These are phyloP conservation scores for Casuarius casuarius DNA, from an alignment of 2,113 vertebrate species.

Conservation along the genomic window DNA sequence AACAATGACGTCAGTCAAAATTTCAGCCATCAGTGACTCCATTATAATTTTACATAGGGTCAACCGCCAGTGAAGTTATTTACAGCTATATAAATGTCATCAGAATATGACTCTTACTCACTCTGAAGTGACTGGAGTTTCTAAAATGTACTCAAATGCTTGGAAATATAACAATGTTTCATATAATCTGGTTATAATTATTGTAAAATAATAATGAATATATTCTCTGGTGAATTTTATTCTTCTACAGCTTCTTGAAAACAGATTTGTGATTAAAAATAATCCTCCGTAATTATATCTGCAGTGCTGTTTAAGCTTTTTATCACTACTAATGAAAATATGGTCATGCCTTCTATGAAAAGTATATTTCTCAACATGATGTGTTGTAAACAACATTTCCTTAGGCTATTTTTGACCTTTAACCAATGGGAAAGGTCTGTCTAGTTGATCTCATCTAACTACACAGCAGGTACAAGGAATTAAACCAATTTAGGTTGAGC, in stretches of 20 bases:
- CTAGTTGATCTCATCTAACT: constrained; percentile 83
- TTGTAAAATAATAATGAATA: constrained; percentile 16
- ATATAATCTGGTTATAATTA: neutral
- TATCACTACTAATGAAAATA: constrained; percentile 49
- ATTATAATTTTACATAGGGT: neutral
- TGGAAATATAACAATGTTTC: neutral
- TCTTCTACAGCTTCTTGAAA: neutral
- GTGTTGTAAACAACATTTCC: constrained; percentile 71
- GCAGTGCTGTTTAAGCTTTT: neutral
- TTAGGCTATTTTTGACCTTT: constrained; percentile 82
- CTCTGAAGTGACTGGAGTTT: neutral
- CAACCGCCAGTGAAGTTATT: neutral
- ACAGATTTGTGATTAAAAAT: constrained; percentile 26
- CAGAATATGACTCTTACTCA: neutral
- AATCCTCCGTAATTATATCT: neutral
- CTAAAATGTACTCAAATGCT: neutral
- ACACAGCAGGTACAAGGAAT: constrained; percentile 69
- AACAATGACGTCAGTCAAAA: neutral
- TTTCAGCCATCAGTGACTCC: neutral
- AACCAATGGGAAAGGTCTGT: constrained; percentile 85
- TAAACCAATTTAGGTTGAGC: constrained; percentile 64
- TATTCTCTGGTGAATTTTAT: neutral
- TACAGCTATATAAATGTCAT: neutral
- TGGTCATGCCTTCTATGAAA: constrained; percentile 31
- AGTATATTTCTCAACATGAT: constrained; percentile 69